Evolutionary conservation across 2,113 vertebrate species (phyloP), one percentile per base, ranked within the genome.

Genomic region (Phalacrocorax brasilianus): DNA sequence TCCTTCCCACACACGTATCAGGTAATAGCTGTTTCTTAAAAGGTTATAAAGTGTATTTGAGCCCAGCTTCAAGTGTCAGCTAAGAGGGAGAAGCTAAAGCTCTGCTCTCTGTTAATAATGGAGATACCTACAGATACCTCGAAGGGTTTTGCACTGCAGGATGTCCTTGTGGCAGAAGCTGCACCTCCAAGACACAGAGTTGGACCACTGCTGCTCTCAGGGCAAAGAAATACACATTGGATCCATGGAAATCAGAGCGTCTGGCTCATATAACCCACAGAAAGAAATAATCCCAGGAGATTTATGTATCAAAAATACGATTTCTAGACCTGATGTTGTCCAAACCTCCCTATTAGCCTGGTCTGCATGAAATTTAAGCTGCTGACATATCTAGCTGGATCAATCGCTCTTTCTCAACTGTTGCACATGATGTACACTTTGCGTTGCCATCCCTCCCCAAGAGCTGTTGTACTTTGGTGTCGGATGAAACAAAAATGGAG

Each of bases 181-280:
- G 40, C 26, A 61, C 21, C 49, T 70, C 26, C 52, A 66, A 23
- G 53, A 49, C 21, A 26, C 22, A 35, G 33, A 68, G 38, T 42
- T 78, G 55, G 19, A 35, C 30, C 44, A 8, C 21, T 11, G 11
- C 42, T 0, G 0, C 21, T 20, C 68, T 32, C 0, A 0, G 22
- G 53, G 38, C 32, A 55, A 53, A 86, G 49, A 74, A 38, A 32
- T 6, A 56, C 23, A 17, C 30, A 12, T 18, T 47, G 21, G 4
- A 5, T 24, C 42, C 9, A 5, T 8, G 24, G 30, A 88, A 72
- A 81, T 77, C 55, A n/a, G 44, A 65, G 49, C 11, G 78, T 68
- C 59, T 65, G 7, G 17, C 45, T 67, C 75, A 44, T 13, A 4
- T 20, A 81, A 49, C 21, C 12, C 44, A 53, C 49, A 81, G 26